Evolutionary conservation across 2,113 vertebrate species (phyloP).

Genomic region (Ammodytes dubius): DNA sequence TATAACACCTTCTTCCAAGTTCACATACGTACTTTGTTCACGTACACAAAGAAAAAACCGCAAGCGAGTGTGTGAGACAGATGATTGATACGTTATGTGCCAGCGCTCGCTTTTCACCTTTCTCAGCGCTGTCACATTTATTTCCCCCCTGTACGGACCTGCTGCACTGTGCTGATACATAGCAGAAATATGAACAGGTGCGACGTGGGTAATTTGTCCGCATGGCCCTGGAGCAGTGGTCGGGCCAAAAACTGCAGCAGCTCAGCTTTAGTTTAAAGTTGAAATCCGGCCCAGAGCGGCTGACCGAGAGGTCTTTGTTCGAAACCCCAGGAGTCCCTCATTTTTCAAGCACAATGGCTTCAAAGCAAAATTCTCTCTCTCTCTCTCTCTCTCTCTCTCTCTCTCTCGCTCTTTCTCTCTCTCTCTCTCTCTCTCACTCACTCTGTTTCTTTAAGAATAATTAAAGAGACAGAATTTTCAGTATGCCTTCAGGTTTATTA

Average conservation of each 20-base stretch:
- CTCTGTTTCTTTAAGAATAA: background rate
- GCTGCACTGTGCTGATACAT: slow-evolving; percentile 72
- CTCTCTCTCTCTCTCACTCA: background rate
- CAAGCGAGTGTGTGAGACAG: slow-evolving; percentile 27
- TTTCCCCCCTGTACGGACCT: slow-evolving; percentile 48
- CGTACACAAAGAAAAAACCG: slow-evolving; percentile 12
- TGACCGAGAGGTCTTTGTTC: slow-evolving; percentile 40
- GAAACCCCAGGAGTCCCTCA: slow-evolving; percentile 26
- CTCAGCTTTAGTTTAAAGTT: slow-evolving; percentile 55
- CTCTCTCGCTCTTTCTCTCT: background rate
- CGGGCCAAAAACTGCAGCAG: slow-evolving; percentile 33
- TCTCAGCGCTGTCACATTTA: slow-evolving; percentile 56
- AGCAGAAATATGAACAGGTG: slow-evolving; percentile 71
- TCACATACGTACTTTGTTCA: background rate
- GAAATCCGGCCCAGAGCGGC: slow-evolving; percentile 49
- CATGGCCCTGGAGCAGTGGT: slow-evolving; percentile 47
- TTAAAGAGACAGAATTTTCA: background rate
- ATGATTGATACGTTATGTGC: slow-evolving; percentile 60
- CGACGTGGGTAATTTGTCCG: slow-evolving; percentile 68
- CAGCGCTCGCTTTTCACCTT: slow-evolving; percentile 40
- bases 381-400: background rate
- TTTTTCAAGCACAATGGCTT: slow-evolving; percentile 42
- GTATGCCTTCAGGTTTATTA: background rate
- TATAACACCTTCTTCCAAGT: background rate
- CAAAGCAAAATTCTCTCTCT: slow-evolving; percentile 6